A percentile compares a stretch with the other conserved stretches of the same genome.
Evolutionary conservation across 1,140 invertebrate genomes (phyloP).

Genomic region (Phortica variegata): DNA sequence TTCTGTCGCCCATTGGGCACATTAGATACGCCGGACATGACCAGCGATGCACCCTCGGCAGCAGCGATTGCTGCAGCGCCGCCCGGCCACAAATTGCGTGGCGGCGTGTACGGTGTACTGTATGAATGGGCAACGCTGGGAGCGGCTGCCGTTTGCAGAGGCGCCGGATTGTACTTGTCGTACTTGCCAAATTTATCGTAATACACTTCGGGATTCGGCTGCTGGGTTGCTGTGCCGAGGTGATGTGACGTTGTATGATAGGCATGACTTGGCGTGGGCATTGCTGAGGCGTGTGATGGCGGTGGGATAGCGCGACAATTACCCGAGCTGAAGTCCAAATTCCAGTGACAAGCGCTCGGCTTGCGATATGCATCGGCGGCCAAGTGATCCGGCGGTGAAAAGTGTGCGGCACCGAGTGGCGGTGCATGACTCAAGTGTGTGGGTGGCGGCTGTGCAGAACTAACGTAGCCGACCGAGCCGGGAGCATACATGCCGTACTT

Average conservation of each 20-base stretch:
- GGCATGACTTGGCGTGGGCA: not conserved
- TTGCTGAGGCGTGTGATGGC: constrained; percentile 1
- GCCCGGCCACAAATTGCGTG: constrained; percentile 29
- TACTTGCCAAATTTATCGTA: constrained; percentile 32
- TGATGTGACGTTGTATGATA: constrained; percentile 21
- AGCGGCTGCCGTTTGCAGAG: constrained; percentile 1
- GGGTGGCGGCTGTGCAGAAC: too few species aligned
- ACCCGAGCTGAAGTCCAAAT: constrained; percentile 30
- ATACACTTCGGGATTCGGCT: constrained; percentile 26
- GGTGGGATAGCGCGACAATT: constrained; percentile 25
- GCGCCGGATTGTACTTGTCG: constrained; percentile 31
- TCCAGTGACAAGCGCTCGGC: constrained; percentile 32
- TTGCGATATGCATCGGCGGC: constrained; percentile 27
- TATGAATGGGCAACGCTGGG: constrained; percentile 32
- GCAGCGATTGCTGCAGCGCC: not conserved
- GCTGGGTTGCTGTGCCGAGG: constrained; percentile 1
- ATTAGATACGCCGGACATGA: too few species aligned
- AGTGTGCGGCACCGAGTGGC: not conserved
- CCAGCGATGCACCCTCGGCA: not conserved
- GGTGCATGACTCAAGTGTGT: constrained; percentile 26
- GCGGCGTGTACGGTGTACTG: constrained; percentile 17
- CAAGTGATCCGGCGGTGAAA: too few species aligned
- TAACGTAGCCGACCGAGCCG: not conserved
- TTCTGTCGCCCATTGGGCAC: constrained; percentile 28
- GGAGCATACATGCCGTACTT: constrained; percentile 34